Percentiles rank a stretch among this genome's conserved stretches.
Evolutionary conservation across 2,888 invertebrate genomes (phyloP).

Genomic region (Harpalus rubripes): DNA sequence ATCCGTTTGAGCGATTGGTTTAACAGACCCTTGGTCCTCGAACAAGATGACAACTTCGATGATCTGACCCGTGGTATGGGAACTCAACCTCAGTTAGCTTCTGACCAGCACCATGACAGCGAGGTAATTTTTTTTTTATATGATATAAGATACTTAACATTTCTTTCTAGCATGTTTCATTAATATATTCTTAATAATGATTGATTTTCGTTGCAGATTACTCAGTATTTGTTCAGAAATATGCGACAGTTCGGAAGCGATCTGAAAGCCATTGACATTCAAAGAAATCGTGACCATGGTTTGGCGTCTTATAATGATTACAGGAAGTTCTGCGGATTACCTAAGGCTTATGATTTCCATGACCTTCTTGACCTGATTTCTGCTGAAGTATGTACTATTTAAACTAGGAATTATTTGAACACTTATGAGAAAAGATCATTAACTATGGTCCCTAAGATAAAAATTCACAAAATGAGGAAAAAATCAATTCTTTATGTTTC

Average conservation of each 20-base stretch:
- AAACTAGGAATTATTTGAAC: not conserved
- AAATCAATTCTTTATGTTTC: no score
- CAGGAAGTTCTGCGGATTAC: conserved; percentile 87
- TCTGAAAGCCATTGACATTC: conserved; percentile 89
- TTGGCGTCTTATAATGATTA: conserved; percentile 88
- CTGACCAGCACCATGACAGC: conserved; percentile 88
- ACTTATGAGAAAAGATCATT: no score
- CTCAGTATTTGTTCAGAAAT: conserved; percentile 84
- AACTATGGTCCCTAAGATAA: no score
- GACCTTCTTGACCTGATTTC: conserved; percentile 86
- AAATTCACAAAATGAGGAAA: no score
- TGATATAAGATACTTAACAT: no score
- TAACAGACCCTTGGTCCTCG: conserved; percentile 83
- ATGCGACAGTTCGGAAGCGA: conserved; percentile 88
- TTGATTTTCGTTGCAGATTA: conserved; percentile 78
- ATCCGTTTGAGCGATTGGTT: conserved; percentile 87
- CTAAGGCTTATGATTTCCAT: conserved; percentile 83
- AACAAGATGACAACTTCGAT: conserved; percentile 84
- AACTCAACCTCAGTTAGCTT: conserved; percentile 87
- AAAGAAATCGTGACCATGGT: conserved; percentile 92
- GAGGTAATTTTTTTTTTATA: conserved; percentile 79
- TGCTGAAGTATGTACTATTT: conserved; percentile 78
- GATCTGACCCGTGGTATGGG: conserved; percentile 87
- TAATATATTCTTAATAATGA: conserved; percentile 70
- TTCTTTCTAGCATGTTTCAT: no score